Evolutionary conservation across 64 coral and sea anemone genomes (phyloP).

Genomic region (Stichodactyla helianthus): DNA sequence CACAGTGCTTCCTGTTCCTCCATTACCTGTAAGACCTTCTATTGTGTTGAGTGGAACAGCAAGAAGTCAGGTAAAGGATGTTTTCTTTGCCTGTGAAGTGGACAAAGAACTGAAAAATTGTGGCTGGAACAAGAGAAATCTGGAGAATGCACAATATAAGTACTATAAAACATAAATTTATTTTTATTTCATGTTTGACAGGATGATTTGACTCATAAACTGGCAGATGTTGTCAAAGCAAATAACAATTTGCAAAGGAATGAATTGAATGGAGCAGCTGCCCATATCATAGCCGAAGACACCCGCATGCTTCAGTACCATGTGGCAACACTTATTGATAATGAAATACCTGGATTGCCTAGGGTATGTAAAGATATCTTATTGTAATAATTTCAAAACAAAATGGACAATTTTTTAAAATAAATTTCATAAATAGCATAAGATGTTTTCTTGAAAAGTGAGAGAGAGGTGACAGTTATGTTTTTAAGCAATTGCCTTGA

Average conservation of each 20-base stretch:
- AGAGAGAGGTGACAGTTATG: too few species aligned
- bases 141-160: too few species aligned
- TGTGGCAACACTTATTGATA: conserved; percentile 93
- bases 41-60: conserved; percentile 97
- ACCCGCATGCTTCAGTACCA: conserved; percentile 96
- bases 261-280: conserved; percentile 97
- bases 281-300: conserved; percentile 97
- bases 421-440: too few species aligned
- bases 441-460: too few species aligned
- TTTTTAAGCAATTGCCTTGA: too few species aligned
- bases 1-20: conserved; percentile 91
- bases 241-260: conserved; percentile 89
- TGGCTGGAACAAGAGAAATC: too few species aligned
- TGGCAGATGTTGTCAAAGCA: conserved; percentile 93
- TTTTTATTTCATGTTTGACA: conserved; percentile 22
- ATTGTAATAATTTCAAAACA: not conserved
- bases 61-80: conserved; percentile 81
- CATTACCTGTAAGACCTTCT: conserved; percentile 92
- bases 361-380: conserved; percentile 41
- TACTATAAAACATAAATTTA: too few species aligned
- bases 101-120: not conserved
- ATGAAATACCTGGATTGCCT: conserved; percentile 98
- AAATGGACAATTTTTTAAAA: too few species aligned
- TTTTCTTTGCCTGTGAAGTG: not conserved
- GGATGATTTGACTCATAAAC: conserved; percentile 99